These are phyloP conservation scores for Damaliscus lunatus DNA, from an alignment of 2,113 vertebrate species.

Conservation along the genomic window DNA sequence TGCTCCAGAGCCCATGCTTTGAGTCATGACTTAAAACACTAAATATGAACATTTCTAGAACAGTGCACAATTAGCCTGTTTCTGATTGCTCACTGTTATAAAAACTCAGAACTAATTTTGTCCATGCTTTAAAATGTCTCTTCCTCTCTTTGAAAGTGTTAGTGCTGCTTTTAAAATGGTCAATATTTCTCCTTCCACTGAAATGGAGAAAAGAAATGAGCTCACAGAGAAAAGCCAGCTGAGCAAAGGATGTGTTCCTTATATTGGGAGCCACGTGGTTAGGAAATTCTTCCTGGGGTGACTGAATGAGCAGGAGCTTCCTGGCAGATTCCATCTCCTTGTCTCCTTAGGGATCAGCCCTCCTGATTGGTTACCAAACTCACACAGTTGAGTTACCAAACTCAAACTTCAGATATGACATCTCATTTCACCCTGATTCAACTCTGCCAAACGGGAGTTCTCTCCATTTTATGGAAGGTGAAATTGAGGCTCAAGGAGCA, in stretches of 20 bases:
- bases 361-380: neutral
- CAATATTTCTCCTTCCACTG: neutral
- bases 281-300: neutral
- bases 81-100: neutral
- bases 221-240: neutral
- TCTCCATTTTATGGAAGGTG: neutral
- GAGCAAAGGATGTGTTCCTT: neutral
- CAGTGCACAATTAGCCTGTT: neutral
- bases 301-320: neutral
- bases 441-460: neutral
- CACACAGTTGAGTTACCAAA: neutral
- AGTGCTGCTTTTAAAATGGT: neutral
- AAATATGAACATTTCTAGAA: neutral
- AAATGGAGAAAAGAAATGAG: neutral
- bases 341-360: neutral
- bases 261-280: rapidly evolving
- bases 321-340: neutral
- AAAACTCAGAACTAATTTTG: neutral
- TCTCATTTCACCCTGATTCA: neutral
- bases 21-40: neutral
- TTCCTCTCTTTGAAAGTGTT: neutral
- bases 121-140: constrained; percentile 6
- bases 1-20: neutral
- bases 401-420: neutral
- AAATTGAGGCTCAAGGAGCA: neutral